Evolutionary conservation across 1,140 invertebrate species (phyloP).

Genomic region (Solenopsis invicta): DNA sequence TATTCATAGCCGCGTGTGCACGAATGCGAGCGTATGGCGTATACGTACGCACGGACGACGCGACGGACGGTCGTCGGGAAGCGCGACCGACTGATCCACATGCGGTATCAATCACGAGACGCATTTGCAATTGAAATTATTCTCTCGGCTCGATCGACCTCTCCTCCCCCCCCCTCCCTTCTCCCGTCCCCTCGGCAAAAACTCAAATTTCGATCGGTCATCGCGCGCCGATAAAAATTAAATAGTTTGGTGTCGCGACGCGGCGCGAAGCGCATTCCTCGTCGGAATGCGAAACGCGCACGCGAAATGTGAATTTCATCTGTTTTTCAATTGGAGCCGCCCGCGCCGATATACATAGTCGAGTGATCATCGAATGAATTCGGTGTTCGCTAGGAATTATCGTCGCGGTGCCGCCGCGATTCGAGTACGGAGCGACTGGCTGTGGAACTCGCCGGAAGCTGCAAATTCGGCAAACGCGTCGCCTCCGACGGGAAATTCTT

Average conservation of each 20-base stretch:
- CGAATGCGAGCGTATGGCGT: background rate
- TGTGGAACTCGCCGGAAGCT: constrained; percentile 13
- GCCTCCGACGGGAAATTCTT: constrained; percentile 9
- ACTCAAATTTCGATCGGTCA: constrained; percentile 48
- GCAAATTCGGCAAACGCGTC: constrained; percentile 46
- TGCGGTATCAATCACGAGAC: constrained; percentile 56
- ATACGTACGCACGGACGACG: background rate
- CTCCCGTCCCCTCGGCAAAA: too few relatives aligned
- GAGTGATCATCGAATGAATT: background rate
- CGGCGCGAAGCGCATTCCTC: constrained; percentile 21
- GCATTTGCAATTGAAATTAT: constrained; percentile 62
- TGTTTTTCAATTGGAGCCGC: background rate
- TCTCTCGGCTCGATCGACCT: constrained; percentile 29
- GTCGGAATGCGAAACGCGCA: constrained; percentile 12
- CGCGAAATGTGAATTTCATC: constrained; percentile 3
- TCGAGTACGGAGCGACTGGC: constrained; percentile 7
- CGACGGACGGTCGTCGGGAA: background rate
- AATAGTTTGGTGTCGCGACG: constrained; percentile 36
- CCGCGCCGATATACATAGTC: background rate
- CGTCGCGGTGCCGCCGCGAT: background rate
- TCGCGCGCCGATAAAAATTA: constrained; percentile 48
- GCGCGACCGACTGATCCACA: constrained; percentile 45
- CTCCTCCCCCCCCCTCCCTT: background rate
- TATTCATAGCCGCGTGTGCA: constrained; percentile 41
- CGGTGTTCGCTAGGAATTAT: background rate